phyloP scores from a whole-genome alignment of 2,888 invertebrate species.

The Stenoptilia bipunctidactyla region DNA sequence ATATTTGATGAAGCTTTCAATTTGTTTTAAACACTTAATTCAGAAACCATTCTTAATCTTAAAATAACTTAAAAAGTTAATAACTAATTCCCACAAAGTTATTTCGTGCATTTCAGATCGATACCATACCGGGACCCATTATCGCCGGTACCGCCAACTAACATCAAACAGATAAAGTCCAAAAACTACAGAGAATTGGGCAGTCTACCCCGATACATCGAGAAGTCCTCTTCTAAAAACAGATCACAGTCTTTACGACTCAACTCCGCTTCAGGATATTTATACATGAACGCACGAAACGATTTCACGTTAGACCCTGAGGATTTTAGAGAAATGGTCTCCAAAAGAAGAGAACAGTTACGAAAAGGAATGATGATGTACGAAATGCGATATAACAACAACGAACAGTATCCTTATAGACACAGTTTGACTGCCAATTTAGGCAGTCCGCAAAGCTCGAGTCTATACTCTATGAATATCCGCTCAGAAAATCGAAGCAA shows the following conservation, averaged over 20 bases:
- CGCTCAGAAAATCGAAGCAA: slow-evolving; percentile 50
- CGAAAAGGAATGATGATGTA: slow-evolving; percentile 51
- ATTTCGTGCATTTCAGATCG: slow-evolving; percentile 34
- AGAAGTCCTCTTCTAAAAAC: slow-evolving; percentile 46
- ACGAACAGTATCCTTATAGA: slow-evolving; percentile 41
- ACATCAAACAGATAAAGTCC: slow-evolving; percentile 46
- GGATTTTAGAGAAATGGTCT: slow-evolving; percentile 57
- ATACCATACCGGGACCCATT: slow-evolving; percentile 55
- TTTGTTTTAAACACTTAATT: no score
- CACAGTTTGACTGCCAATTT: slow-evolving; percentile 33
- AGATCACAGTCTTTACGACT: slow-evolving; percentile 53
- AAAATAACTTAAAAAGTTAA: no score
- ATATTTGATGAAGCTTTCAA: no score
- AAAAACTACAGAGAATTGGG: slow-evolving; percentile 44
- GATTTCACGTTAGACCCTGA: slow-evolving; percentile 61
- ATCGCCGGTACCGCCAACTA: slow-evolving; percentile 52
- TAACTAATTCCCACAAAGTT: no score
- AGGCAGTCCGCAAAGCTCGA: slow-evolving; percentile 49
- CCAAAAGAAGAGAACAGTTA: slow-evolving; percentile 53
- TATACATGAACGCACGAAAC: slow-evolving; percentile 64
- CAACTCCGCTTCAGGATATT: slow-evolving; percentile 60
- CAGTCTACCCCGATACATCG: slow-evolving; percentile 51
- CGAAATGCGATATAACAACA: slow-evolving; percentile 42
- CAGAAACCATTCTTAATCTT: no score
- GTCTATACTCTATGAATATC: slow-evolving; percentile 50